phyloP scores from a whole-genome alignment of 2,888 invertebrate genomes.

The Oscheius onirici region DNA sequence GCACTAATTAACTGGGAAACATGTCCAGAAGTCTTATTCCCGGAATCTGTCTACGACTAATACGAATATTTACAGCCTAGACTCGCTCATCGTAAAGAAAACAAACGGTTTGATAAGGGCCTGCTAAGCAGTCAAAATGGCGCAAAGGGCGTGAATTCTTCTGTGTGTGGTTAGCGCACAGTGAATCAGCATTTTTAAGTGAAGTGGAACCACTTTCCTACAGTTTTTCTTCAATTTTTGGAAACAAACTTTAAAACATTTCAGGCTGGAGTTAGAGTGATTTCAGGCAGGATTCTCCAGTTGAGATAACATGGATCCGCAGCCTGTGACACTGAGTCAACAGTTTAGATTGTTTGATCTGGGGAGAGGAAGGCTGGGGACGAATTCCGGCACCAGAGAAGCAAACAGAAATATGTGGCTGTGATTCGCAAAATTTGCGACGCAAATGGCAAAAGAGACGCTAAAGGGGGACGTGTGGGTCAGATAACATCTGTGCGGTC shows the following conservation, averaged over 20 bases:
- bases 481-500: slow-evolving; percentile 29
- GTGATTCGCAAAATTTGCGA: too few species aligned
- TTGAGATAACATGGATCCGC: slow-evolving; percentile 25
- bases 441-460: neutral
- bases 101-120: too few species aligned
- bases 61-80: too few species aligned
- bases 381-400: slow-evolving; percentile 9
- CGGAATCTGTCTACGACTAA: too few species aligned
- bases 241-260: neutral
- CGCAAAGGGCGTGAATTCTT: slow-evolving; percentile 5
- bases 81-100: too few species aligned
- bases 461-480: neutral
- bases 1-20: too few species aligned
- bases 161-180: neutral
- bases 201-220: neutral
- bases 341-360: slow-evolving; percentile 14
- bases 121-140: neutral
- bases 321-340: slow-evolving; percentile 29
- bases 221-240: neutral
- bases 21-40: too few species aligned
- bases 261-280: neutral
- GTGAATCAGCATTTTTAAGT: slow-evolving; percentile 1
- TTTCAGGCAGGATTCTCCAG: slow-evolving; percentile 7
- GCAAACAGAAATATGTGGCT: neutral
- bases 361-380: neutral